Evolutionary conservation across 1,140 invertebrate genomes (phyloP).

Genomic region (Lasioglossum albipes): DNA sequence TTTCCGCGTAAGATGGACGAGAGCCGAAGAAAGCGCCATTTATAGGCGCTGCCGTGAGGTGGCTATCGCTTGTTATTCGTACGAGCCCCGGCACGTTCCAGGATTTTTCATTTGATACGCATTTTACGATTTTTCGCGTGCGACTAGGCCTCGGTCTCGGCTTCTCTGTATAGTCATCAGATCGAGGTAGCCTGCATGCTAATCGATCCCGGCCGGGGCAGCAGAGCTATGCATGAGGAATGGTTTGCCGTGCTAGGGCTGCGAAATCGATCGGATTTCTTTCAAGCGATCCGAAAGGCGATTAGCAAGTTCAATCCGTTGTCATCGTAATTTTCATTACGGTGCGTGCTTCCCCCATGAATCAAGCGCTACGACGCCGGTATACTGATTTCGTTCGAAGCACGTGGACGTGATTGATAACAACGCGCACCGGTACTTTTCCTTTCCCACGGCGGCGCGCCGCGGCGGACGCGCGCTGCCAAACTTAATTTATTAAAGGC

Average conservation of each 20-base stretch:
- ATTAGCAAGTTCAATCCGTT: slow-evolving; percentile 1
- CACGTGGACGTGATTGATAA: slow-evolving; percentile 49
- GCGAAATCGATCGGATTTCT: slow-evolving; percentile 50
- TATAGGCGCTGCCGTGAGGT: slow-evolving; percentile 53
- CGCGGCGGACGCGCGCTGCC: neutral
- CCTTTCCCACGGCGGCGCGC: neutral
- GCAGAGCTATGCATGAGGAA: slow-evolving; percentile 54
- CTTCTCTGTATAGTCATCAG: slow-evolving; percentile 59
- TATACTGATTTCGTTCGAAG: slow-evolving; percentile 31
- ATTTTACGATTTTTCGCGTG: slow-evolving; percentile 66
- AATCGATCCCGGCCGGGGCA: slow-evolving; percentile 51
- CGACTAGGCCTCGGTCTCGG: slow-evolving; percentile 37
- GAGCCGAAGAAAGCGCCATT: slow-evolving; percentile 52
- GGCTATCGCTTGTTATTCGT: slow-evolving; percentile 57
- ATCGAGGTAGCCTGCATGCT: slow-evolving; percentile 68
- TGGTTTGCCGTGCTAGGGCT: slow-evolving; percentile 46
- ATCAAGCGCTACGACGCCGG: slow-evolving; percentile 9
- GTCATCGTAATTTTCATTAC: slow-evolving; percentile 52
- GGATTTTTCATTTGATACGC: slow-evolving; percentile 67
- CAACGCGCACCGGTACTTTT: slow-evolving; percentile 30
- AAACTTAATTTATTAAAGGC: slow-evolving; percentile 45
- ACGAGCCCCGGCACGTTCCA: slow-evolving; percentile 57
- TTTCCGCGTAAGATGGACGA: slow-evolving; percentile 49
- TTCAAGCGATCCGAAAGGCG: slow-evolving; percentile 11
- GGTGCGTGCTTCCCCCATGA: neutral